Evolutionary conservation across 2,113 vertebrate species (phyloP), one percentile per base, ranked within the genome.

Genomic region (Polypterus bichir): DNA sequence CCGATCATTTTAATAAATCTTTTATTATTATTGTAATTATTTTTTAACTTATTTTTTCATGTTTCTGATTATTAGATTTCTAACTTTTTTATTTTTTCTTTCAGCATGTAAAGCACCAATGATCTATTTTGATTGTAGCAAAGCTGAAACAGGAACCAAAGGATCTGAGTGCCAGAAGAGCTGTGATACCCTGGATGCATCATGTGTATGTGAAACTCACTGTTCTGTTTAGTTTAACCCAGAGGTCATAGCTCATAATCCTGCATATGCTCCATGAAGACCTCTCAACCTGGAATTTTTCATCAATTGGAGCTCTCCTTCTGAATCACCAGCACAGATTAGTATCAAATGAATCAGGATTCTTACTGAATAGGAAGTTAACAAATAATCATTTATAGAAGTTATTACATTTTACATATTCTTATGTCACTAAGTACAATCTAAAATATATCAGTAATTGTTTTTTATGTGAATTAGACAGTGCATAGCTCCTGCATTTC

Each of bases 71-170:
- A 27, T 27, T 27, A 27, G 1, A 27, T 27, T 27, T 27, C 27
- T 1, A 27, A 27, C 2, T 71, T n/a, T 68, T 2, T 8, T 45
- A 49, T 67, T 9, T 69, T 5, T 70, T 52, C 8, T 54, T 65
- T 3, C 68, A 86, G 82, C 10, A 7, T 88, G 86, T 56, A 4
- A 46, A 1, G 6, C 44, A 61, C 76, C 82, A 7, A 84, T 77
- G 66, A 66, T 67, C 7, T 86, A 70, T 71, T 75, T 83, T 71
- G 81, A 83, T 76, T 88, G 86, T 64, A 82, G 80, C 46, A 59
- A 61, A 10, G 67, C 70, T 1, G 45, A 48, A 1, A 6, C 63
- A 48, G 69, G 70, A 66, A 69, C 74, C 3, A 63, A 64, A 10
- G 81, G 77, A 59, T 8, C 72, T 45, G 81, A 79, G 10, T 88